Conservation (phyloP, 2,797 vertebrate species). For the Syngnathus rostellatus region DNA sequence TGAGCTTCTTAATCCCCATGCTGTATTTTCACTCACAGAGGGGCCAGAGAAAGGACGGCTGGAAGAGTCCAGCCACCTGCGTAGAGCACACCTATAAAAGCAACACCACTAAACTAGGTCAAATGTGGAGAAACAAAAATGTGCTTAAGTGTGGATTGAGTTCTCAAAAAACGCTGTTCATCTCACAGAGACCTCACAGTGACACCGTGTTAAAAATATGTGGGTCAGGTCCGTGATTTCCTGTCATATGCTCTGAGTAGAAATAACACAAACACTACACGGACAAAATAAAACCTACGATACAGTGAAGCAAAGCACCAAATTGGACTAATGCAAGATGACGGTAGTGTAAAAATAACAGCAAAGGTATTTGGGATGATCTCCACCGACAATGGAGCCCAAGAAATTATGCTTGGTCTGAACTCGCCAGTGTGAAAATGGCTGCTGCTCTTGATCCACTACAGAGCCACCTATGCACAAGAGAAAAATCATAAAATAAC, state of each 20-base stretch:
- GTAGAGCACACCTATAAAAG: background rate
- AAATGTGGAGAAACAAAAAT: slow-evolving; percentile 15
- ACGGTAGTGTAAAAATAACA: background rate
- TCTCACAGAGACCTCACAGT: slow-evolving; percentile 21
- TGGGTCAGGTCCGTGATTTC: slow-evolving; percentile 34
- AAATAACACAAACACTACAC: slow-evolving; percentile 31
- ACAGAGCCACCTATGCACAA: slow-evolving; percentile 20
- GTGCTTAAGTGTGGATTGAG: background rate
- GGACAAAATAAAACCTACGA: slow-evolving; percentile 18
- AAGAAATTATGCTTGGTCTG: slow-evolving; percentile 44
- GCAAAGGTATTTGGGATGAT: slow-evolving; percentile 34
- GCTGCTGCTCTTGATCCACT: slow-evolving; percentile 14
- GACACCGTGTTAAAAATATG: slow-evolving; percentile 22
- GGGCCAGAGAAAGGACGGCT: slow-evolving; percentile 6
- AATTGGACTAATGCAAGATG: background rate
- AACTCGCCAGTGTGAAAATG: slow-evolving; percentile 35
- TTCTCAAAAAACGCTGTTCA: background rate
- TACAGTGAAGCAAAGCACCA: slow-evolving; percentile 3
- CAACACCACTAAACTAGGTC: slow-evolving; percentile 13
- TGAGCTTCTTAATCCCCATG: slow-evolving; percentile 18
- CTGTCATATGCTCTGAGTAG: slow-evolving; percentile 22
- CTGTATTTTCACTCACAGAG: slow-evolving; percentile 17
- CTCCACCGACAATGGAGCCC: slow-evolving; percentile 61
- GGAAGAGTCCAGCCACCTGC: slow-evolving; percentile 7
- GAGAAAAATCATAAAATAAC: background rate